A percentile compares a stretch with the other conserved stretches of the same genome.
These are phyloP conservation scores for Lytechinus variegatus DNA, from an alignment of 35 echinoderm and acorn worm species.

Conservation along the genomic window DNA sequence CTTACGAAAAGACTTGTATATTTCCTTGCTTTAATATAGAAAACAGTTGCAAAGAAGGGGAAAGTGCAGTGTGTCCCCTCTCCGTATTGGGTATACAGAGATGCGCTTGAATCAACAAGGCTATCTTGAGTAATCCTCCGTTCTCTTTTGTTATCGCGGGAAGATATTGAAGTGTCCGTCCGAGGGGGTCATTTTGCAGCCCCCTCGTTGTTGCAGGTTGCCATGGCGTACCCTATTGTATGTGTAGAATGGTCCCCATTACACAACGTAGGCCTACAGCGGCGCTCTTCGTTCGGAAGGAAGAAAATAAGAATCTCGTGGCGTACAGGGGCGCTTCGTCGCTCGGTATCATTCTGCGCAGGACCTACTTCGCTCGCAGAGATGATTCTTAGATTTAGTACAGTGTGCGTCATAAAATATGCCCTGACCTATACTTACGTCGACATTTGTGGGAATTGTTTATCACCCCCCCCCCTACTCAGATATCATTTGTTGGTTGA, in stretches of 20 bases:
- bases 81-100: background rate
- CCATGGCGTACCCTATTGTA: constrained; percentile 6
- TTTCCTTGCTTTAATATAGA: background rate
- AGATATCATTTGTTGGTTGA: too few species aligned
- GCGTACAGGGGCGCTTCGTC: background rate
- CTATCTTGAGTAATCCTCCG: constrained; percentile 45
- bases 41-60: background rate
- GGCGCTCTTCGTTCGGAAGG: constrained; percentile 24
- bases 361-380: background rate
- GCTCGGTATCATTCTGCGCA: background rate
- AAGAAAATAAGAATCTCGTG: background rate
- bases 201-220: constrained; percentile 38
- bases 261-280: background rate
- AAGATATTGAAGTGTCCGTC: constrained; percentile 19
- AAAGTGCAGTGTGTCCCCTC: background rate
- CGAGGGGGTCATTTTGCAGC: constrained; percentile 38
- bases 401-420: background rate
- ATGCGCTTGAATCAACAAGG: constrained; percentile 17
- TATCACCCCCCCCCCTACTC: too few species aligned
- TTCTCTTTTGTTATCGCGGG: background rate
- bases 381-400: background rate
- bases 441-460: too few species aligned
- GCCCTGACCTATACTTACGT: too few species aligned
- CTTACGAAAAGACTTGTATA: too few species aligned
- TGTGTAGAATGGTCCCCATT: background rate